Evolutionary conservation across 2,888 invertebrate species (phyloP).

Genomic region (Lymantria monacha): DNA sequence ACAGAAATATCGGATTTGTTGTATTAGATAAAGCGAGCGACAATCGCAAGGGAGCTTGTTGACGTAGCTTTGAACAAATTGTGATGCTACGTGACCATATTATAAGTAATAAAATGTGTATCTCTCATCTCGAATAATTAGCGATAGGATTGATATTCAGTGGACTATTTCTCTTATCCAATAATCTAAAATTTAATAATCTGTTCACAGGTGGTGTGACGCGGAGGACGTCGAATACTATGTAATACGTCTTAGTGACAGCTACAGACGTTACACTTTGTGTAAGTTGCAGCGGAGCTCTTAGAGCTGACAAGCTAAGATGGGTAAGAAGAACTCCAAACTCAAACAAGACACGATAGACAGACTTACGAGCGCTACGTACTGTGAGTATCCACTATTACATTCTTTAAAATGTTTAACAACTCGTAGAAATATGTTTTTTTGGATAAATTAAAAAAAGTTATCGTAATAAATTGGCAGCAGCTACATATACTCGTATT

Average conservation of each 20-base stretch:
- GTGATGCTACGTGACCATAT: conserved; percentile 42
- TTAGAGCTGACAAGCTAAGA: conserved; percentile 65
- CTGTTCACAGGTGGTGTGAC: conserved; percentile 56
- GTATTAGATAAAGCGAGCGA: conserved; percentile 37
- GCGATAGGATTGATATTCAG: neutral
- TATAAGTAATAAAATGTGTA: conserved; percentile 23
- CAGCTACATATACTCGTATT: too few species aligned
- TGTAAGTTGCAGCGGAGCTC: conserved; percentile 33
- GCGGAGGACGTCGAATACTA: conserved; percentile 52
- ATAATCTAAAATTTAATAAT: conserved; percentile 15
- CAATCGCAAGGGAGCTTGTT: conserved; percentile 36
- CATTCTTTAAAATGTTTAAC: conserved; percentile 4
- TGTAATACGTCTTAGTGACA: conserved; percentile 60
- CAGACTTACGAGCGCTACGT: conserved; percentile 94
- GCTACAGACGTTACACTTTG: conserved; percentile 34
- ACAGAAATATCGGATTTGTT: conserved; percentile 32
- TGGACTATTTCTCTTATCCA: neutral
- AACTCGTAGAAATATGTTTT: neutral
- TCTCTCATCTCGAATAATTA: neutral
- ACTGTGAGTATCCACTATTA: conserved; percentile 87
- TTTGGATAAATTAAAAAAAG: too few species aligned
- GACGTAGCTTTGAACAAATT: conserved; percentile 45
- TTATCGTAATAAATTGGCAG: too few species aligned
- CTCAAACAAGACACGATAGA: conserved; percentile 97
- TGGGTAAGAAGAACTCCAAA: conserved; percentile 98